A percentile compares a stretch with the other conserved stretches of the same genome.
Conservation (phyloP, 1,140 invertebrate species). For the Aricia agestis region DNA sequence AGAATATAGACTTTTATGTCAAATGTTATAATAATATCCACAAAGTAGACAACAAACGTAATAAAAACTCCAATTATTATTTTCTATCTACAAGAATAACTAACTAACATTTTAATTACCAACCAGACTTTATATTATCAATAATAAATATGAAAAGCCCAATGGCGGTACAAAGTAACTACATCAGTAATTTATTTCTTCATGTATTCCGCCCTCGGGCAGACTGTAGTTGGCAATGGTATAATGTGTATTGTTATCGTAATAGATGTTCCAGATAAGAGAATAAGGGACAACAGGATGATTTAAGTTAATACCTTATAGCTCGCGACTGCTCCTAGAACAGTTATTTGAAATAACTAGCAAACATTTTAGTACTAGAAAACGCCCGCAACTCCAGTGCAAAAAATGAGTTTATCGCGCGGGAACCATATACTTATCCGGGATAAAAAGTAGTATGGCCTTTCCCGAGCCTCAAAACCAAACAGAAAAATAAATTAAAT, state of each 20-base stretch:
- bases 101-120: not conserved
- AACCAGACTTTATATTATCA: not conserved
- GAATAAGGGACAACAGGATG: not conserved
- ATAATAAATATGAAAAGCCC: not conserved
- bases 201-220: not conserved
- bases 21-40: too few relatives aligned
- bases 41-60: not conserved
- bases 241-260: constrained; percentile 1
- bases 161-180: not conserved
- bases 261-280: not conserved
- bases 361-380: too few relatives aligned
- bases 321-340: too few relatives aligned
- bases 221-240: not conserved
- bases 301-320: not conserved
- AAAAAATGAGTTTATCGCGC: too few relatives aligned
- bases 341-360: too few relatives aligned
- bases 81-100: not conserved
- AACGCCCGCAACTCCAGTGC: too few relatives aligned
- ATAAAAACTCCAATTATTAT: too few relatives aligned
- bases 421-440: too few relatives aligned
- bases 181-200: not conserved
- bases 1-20: too few relatives aligned
- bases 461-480: too few relatives aligned
- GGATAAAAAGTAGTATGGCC: too few relatives aligned
- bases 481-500: too few relatives aligned